phyloP scores from a whole-genome alignment of 2,113 vertebrate genomes.

The Aepyceros melampus region DNA sequence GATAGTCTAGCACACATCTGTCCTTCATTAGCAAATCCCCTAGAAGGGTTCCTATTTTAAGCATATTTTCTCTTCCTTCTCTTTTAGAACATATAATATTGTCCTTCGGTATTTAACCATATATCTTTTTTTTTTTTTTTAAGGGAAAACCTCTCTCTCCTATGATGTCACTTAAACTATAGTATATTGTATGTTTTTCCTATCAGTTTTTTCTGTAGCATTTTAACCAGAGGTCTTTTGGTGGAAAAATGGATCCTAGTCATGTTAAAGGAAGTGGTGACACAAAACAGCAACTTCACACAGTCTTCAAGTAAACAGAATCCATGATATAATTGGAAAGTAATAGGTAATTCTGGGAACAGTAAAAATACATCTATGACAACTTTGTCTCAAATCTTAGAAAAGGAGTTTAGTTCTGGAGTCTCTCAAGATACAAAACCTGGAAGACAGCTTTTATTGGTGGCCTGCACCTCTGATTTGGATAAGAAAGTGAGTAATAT shows the following conservation, averaged over 20 bases:
- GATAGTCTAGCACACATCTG: accelerated
- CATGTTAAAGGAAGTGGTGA: not conserved
- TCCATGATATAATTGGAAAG: no score
- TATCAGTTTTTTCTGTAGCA: not conserved
- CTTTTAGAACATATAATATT: not conserved
- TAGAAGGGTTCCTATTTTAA: not conserved
- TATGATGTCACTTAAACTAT: not conserved
- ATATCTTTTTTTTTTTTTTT: no score
- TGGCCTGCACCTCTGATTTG: conserved; percentile 6
- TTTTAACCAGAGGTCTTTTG: conserved; percentile 20
- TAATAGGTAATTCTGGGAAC: not conserved
- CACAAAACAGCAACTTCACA: not conserved
- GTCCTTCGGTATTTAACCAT: no score
- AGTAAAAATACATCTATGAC: conserved; percentile 18
- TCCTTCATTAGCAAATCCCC: not conserved
- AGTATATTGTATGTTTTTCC: not conserved
- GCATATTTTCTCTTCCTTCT: not conserved
- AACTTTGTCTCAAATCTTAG: conserved; percentile 66
- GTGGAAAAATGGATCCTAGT: not conserved
- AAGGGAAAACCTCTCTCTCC: no score
- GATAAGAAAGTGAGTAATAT: not conserved
- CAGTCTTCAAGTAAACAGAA: no score
- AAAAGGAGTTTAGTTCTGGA: conserved; percentile 73
- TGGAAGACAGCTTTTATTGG: conserved; percentile 13
- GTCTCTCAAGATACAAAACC: conserved; percentile 79